Conservation (phyloP, 1,140 invertebrate species). For the Brachystomella parvula region DNA sequence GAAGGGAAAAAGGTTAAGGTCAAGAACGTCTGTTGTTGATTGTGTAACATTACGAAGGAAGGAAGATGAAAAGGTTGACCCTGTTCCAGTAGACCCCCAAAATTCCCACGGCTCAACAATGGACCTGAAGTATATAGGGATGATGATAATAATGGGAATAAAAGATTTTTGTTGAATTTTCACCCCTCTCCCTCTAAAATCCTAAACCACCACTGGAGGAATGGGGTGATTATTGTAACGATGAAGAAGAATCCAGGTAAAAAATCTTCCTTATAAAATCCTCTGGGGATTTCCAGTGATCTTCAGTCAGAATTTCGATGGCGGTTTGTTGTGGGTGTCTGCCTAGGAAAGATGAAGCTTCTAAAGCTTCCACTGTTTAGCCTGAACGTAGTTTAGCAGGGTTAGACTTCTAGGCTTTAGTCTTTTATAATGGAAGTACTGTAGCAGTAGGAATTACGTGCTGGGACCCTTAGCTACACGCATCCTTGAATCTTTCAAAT, state of each 20-base stretch:
- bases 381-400: not conserved
- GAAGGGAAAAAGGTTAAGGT: too few species aligned
- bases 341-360: not conserved
- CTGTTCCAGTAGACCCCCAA: not conserved
- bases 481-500: too few species aligned
- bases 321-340: not conserved
- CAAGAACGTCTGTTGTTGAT: conserved; percentile 4
- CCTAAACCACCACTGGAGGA: not conserved
- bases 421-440: not conserved
- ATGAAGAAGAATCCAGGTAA: not conserved
- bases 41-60: conserved; percentile 9
- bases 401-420: not conserved
- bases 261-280: not conserved
- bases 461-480: not conserved
- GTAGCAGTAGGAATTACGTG: not conserved
- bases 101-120: not conserved
- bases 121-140: not conserved
- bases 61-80: not conserved
- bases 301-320: too few species aligned
- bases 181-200: not conserved
- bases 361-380: not conserved
- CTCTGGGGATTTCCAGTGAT: not conserved
- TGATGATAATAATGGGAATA: not conserved
- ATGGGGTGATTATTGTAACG: not conserved
- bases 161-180: not conserved